phyloP scores from a whole-genome alignment of 2,888 invertebrate genomes.

The Leptopilina drosophilae region DNA sequence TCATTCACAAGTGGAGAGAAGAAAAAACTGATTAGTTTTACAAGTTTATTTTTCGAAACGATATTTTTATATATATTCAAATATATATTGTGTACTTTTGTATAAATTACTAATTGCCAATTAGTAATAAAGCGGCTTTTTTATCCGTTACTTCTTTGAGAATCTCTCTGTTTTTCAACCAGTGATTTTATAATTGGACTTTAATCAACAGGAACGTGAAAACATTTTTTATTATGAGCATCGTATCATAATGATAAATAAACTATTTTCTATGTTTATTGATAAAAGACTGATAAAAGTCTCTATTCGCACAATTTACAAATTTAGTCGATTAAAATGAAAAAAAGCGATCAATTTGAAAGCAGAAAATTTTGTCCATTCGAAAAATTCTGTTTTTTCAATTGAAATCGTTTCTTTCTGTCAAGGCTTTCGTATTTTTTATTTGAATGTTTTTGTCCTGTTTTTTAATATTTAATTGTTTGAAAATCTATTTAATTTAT shows the following conservation, averaged over 20 bases:
- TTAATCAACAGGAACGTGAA: slow-evolving; percentile 17
- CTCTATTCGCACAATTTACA: slow-evolving; percentile 9
- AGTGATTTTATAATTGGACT: not conserved
- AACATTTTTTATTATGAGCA: not conserved
- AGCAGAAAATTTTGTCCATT: too few species aligned
- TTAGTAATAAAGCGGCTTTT: not conserved
- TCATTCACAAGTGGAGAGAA: slow-evolving; percentile 13
- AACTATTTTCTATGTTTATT: slow-evolving; percentile 22
- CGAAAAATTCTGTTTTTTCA: too few species aligned
- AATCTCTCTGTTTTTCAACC: not conserved
- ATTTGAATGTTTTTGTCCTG: too few species aligned
- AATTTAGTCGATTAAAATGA: too few species aligned
- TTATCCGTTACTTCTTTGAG: not conserved
- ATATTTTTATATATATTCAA: slow-evolving; percentile 4
- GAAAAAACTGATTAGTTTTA: slow-evolving; percentile 17
- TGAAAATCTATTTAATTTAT: too few species aligned
- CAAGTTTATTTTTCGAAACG: slow-evolving; percentile 11
- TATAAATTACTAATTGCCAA: not conserved
- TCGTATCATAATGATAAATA: not conserved
- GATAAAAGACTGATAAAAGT: slow-evolving; percentile 22
- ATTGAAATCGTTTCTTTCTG: too few species aligned
- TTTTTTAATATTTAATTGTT: too few species aligned
- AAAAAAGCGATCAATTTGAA: too few species aligned
- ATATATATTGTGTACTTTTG: slow-evolving; percentile 23
- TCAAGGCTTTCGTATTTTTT: too few species aligned